A percentile compares a stretch with the other conserved stretches of the same genome.
Conservation (phyloP, 2,797 vertebrate genomes). For the Lophius americanus region DNA sequence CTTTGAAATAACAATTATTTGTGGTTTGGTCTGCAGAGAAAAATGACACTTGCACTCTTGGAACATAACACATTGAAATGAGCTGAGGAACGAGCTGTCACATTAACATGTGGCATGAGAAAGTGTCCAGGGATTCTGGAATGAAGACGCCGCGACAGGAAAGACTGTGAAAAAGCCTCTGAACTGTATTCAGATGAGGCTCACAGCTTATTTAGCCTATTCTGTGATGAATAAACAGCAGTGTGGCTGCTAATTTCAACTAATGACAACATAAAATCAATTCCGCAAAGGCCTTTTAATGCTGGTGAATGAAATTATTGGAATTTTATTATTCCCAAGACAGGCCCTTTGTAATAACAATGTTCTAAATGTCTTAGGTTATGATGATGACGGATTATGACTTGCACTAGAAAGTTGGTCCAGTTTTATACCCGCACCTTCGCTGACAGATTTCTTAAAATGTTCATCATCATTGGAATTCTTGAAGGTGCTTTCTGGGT, state of each 20-base stretch:
- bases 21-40: conserved; percentile 52
- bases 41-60: conserved; percentile 67
- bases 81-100: conserved; percentile 64
- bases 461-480: conserved; percentile 9
- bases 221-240: conserved; percentile 17
- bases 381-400: conserved; percentile 3
- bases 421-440: conserved; percentile 9
- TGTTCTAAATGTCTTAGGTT: conserved; percentile 11
- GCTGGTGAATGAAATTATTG: conserved; percentile 33
- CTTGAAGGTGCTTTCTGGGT: conserved; percentile 18
- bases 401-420: neutral
- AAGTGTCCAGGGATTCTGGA: conserved; percentile 41
- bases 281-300: no score
- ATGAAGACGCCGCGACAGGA: conserved; percentile 30
- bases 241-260: neutral
- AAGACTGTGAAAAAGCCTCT: conserved; percentile 32
- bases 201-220: conserved; percentile 2
- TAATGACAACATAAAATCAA: neutral
- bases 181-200: conserved; percentile 10
- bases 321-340: conserved; percentile 31
- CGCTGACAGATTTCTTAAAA: conserved; percentile 8
- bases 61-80: conserved; percentile 65
- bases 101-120: conserved; percentile 61
- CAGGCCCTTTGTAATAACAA: conserved; percentile 22
- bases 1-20: conserved; percentile 68